Evolutionary conservation across 2,113 vertebrate species (phyloP).

Genomic region (Aspiorhynchus laticeps): DNA sequence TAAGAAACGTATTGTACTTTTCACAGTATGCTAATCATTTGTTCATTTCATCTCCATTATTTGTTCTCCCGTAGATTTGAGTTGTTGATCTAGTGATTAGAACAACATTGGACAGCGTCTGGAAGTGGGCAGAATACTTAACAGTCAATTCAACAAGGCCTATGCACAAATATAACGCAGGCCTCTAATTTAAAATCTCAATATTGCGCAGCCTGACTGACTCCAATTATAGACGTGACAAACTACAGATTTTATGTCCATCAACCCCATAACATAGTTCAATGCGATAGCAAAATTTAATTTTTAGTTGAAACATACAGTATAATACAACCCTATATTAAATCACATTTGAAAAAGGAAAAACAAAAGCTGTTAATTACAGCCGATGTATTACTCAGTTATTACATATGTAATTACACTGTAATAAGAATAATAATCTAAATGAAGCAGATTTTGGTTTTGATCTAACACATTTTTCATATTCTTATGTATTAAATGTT

Average conservation of each 20-base stretch:
- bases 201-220: constrained; percentile 53
- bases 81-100: constrained; percentile 94
- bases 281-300: not conserved
- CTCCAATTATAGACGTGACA: constrained; percentile 38
- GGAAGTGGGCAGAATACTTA: constrained; percentile 73
- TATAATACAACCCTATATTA: not conserved
- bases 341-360: not conserved
- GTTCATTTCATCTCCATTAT: constrained; percentile 95
- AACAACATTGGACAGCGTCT: constrained; percentile 83
- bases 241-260: constrained; percentile 50
- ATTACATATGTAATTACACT: not conserved
- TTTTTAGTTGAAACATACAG: not conserved
- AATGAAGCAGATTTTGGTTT: not conserved
- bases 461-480: not conserved
- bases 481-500: not conserved
- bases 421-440: not conserved
- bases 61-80: constrained; percentile 87
- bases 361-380: not conserved
- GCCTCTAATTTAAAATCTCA: constrained; percentile 51
- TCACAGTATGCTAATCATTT: constrained; percentile 99
- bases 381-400: not conserved
- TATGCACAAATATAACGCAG: constrained; percentile 17
- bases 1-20: constrained; percentile 99
- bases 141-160: constrained; percentile 65
- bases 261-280: constrained; percentile 41